A percentile compares a stretch with the other conserved stretches of the same genome.
phyloP scores from a whole-genome alignment of 2,888 invertebrate species.

The Charanyca ferruginea region DNA sequence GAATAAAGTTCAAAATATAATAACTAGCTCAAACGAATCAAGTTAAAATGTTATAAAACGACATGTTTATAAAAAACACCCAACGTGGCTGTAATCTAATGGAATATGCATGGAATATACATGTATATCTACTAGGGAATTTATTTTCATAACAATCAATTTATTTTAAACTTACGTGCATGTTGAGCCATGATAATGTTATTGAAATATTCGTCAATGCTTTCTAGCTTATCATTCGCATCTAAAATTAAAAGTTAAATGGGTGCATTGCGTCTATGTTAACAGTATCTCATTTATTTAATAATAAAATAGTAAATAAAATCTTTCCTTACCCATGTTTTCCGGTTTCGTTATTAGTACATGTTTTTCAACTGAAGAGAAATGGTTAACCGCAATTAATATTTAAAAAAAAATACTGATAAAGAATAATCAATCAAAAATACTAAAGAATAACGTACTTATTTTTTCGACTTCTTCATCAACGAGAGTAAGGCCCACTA shows the following conservation, averaged over 20 bases:
- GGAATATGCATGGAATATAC: no score
- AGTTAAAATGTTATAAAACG: no score
- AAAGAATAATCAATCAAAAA: not conserved
- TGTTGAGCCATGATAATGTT: constrained; percentile 66
- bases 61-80: no score
- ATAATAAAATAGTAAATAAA: not conserved
- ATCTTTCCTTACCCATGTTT: constrained; percentile 54
- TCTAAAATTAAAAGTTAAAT: constrained; percentile 20
- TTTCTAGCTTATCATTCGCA: constrained; percentile 64
- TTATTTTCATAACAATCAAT: not conserved
- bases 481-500: constrained; percentile 74
- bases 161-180: constrained; percentile 52
- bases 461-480: constrained; percentile 85
- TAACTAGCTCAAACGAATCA: no score
- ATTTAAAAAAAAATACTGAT: not conserved
- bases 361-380: constrained; percentile 72
- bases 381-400: constrained; percentile 8
- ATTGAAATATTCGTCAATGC: constrained; percentile 76
- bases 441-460: constrained; percentile 68
- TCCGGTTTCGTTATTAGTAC: constrained; percentile 53
- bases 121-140: no score
- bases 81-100: no score
- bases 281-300: not conserved
- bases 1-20: no score
- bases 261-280: not conserved